phyloP scores from a whole-genome alignment of 2,888 invertebrate genomes.

The Camptogramma bilineatum region DNA sequence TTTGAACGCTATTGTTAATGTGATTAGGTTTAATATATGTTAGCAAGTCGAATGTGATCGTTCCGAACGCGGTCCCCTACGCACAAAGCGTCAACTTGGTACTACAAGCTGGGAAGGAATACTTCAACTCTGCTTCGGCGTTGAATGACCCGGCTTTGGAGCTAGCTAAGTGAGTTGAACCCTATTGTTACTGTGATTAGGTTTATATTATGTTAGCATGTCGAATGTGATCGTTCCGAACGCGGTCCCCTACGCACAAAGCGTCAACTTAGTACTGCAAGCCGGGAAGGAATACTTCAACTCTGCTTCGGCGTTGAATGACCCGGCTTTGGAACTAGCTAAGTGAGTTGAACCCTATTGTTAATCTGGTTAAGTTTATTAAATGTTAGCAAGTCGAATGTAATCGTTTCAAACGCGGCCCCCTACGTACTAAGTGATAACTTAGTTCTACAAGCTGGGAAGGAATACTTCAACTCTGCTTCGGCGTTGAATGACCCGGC shows the following conservation, averaged over 20 bases:
- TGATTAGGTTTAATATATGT: background rate
- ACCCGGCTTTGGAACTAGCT: slow-evolving; percentile 63
- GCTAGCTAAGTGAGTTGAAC: slow-evolving; percentile 82
- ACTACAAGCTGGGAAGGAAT: slow-evolving; percentile 61
- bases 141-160: slow-evolving; percentile 74
- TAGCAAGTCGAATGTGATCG: no score
- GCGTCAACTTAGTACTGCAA: slow-evolving; percentile 70
- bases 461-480: slow-evolving; percentile 43
- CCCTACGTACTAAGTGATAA: slow-evolving; percentile 20
- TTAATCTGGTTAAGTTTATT: no score
- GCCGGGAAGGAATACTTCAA: slow-evolving; percentile 45
- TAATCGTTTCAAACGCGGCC: slow-evolving; percentile 30
- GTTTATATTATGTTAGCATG: background rate
- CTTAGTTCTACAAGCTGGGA: slow-evolving; percentile 72
- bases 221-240: slow-evolving; percentile 17
- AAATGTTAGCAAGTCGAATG: no score
- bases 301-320: slow-evolving; percentile 37
- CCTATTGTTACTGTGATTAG: background rate
- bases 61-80: slow-evolving; percentile 30
- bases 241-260: slow-evolving; percentile 27
- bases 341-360: slow-evolving; percentile 31
- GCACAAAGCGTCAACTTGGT: slow-evolving; percentile 56
- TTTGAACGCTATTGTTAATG: background rate
- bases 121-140: slow-evolving; percentile 41
- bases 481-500: slow-evolving; percentile 43